A percentile compares a stretch with the other conserved stretches of the same genome.
Conservation (phyloP, 1,140 invertebrate species). For the Cydia amplana region DNA sequence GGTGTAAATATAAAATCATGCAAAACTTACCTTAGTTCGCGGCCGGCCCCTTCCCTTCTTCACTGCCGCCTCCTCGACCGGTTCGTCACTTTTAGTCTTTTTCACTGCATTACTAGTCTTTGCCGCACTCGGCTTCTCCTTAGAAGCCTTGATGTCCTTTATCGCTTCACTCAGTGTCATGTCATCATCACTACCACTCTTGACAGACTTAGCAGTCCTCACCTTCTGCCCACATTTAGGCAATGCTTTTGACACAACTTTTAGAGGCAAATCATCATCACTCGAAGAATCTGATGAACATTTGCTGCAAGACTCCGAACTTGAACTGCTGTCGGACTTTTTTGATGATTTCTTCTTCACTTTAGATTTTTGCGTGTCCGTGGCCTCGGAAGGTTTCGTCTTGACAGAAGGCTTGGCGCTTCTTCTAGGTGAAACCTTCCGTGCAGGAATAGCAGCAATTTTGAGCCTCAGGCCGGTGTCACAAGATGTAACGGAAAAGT, state of each 20-base stretch:
- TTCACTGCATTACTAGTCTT: slow-evolving; percentile 59
- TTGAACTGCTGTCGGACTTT: slow-evolving; percentile 64
- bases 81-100: slow-evolving; percentile 69
- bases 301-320: slow-evolving; percentile 71
- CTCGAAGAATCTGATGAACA: slow-evolving; percentile 72
- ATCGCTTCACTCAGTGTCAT: slow-evolving; percentile 44
- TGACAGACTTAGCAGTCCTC: slow-evolving; percentile 46
- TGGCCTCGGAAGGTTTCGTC: slow-evolving; percentile 55
- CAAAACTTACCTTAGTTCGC: slow-evolving; percentile 63
- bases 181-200: slow-evolving; percentile 67
- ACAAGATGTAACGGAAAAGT: slow-evolving; percentile 73
- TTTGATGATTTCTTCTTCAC: slow-evolving; percentile 54
- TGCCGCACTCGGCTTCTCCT: slow-evolving; percentile 55
- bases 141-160: slow-evolving; percentile 57
- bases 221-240: slow-evolving; percentile 59
- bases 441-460: slow-evolving; percentile 69
- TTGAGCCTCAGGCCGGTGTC: slow-evolving; percentile 72
- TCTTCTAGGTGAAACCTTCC: slow-evolving; percentile 60
- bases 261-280: slow-evolving; percentile 71
- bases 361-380: slow-evolving; percentile 41
- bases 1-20: slow-evolving; percentile 1
- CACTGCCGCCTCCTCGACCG: slow-evolving; percentile 46
- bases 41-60: slow-evolving; percentile 58
- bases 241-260: slow-evolving; percentile 65
- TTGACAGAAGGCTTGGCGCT: slow-evolving; percentile 55